Percentiles rank a stretch among this genome's conserved stretches.
phyloP scores from a whole-genome alignment of 2,797 vertebrate genomes.

The Carapus acus region DNA sequence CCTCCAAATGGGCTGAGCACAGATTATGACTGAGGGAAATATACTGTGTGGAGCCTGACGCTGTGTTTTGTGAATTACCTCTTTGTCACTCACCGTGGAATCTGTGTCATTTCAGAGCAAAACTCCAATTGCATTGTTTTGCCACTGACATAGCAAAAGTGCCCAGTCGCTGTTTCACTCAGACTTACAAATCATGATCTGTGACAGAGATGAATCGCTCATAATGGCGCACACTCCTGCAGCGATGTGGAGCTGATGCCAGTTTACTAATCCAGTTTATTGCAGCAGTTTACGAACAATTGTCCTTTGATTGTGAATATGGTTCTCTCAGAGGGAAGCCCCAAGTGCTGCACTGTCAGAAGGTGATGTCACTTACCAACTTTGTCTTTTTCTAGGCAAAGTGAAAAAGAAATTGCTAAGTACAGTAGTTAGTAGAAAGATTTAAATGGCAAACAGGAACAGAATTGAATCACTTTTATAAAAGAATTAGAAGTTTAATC shows the following conservation, averaged over 20 bases:
- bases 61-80: background rate
- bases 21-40: too few relatives aligned
- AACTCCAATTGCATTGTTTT: slow-evolving; percentile 21
- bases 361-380: slow-evolving; percentile 53
- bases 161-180: slow-evolving; percentile 26
- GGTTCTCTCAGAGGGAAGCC: slow-evolving; percentile 53
- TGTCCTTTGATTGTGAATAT: slow-evolving; percentile 56
- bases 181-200: slow-evolving; percentile 11
- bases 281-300: slow-evolving; percentile 55
- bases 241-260: slow-evolving; percentile 57
- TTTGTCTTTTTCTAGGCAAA: slow-evolving; percentile 39
- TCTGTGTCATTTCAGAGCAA: background rate
- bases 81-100: background rate
- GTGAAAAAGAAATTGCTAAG: slow-evolving; percentile 24
- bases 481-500: background rate
- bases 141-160: slow-evolving; percentile 16
- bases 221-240: slow-evolving; percentile 4
- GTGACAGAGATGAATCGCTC: slow-evolving; percentile 5
- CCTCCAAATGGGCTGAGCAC: too few relatives aligned
- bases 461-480: background rate
- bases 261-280: slow-evolving; percentile 51
- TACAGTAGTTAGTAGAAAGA: slow-evolving; percentile 20
- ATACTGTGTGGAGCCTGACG: too few relatives aligned
- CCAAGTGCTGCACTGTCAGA: slow-evolving; percentile 62
- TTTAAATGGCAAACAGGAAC: background rate